These are phyloP conservation scores for Somateria mollissima DNA, from an alignment of 2,797 vertebrate species.

Conservation along the genomic window DNA sequence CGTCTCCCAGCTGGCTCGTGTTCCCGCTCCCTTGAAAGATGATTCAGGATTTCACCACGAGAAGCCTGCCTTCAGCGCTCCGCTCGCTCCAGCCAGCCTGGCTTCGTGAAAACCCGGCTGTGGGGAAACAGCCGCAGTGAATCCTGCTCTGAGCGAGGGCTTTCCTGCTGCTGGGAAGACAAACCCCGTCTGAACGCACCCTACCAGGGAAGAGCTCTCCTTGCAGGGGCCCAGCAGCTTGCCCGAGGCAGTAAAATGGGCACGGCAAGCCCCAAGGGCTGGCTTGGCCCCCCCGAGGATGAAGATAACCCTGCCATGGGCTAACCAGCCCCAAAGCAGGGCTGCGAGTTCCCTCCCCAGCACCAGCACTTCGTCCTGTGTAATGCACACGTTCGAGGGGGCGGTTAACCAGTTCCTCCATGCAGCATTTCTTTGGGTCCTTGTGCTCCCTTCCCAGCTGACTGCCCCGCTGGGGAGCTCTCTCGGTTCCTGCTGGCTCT, in stretches of 20 bases:
- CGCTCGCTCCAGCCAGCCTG: neutral
- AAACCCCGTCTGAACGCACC: neutral
- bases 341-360: neutral
- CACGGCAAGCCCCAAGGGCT: no score
- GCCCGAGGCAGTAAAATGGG: neutral
- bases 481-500: neutral
- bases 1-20: conserved; percentile 15
- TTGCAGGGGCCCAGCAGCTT: neutral
- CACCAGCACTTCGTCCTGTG: neutral
- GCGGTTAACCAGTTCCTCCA: neutral
- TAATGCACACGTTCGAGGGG: neutral
- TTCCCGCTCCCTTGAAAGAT: neutral
- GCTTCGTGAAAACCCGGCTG: neutral
- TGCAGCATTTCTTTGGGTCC: neutral
- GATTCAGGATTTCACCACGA: neutral
- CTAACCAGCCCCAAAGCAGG: neutral
- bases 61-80: neutral
- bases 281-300: neutral
- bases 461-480: neutral
- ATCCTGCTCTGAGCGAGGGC: neutral
- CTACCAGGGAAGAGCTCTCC: neutral
- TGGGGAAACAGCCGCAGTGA: neutral
- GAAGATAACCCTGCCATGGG: neutral
- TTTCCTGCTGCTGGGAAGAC: neutral
- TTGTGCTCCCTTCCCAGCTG: neutral